These are phyloP conservation scores for Mastomys natalensis DNA, from an alignment of 2,113 vertebrate genomes.

Conservation along the genomic window DNA sequence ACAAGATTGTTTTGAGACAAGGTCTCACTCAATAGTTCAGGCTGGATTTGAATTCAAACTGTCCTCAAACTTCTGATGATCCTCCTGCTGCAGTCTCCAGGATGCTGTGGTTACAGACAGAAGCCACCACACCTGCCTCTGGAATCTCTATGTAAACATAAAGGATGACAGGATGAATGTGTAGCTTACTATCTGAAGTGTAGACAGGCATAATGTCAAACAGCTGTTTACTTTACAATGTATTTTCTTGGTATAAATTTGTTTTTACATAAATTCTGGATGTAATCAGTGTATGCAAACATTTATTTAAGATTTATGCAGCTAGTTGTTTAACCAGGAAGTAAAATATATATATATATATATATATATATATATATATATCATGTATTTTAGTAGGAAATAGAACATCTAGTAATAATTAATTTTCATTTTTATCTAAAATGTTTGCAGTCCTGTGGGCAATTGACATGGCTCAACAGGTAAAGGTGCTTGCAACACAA, in stretches of 20 bases:
- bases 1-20: background rate
- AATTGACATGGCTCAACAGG: background rate
- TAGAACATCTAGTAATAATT: background rate
- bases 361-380: no score
- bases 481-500: background rate
- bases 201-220: background rate
- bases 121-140: background rate
- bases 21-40: background rate
- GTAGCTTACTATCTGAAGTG: background rate
- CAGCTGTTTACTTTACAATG: conserved; percentile 26
- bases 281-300: background rate
- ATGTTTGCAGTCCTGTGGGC: background rate
- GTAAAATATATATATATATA: no score
- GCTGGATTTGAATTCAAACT: background rate
- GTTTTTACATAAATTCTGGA: background rate
- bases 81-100: background rate
- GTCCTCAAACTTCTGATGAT: background rate
- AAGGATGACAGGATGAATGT: background rate
- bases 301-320: conserved; percentile 26
- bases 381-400: conserved; percentile 39
- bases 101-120: background rate
- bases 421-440: conserved; percentile 47
- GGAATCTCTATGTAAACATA: background rate
- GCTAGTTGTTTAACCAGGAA: conserved; percentile 32
- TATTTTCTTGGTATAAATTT: conserved; percentile 1